Percentiles rank a stretch among this genome's conserved stretches.
Evolutionary conservation across 2,888 invertebrate species (phyloP).

Genomic region (Troglohyphantes excavatus): DNA sequence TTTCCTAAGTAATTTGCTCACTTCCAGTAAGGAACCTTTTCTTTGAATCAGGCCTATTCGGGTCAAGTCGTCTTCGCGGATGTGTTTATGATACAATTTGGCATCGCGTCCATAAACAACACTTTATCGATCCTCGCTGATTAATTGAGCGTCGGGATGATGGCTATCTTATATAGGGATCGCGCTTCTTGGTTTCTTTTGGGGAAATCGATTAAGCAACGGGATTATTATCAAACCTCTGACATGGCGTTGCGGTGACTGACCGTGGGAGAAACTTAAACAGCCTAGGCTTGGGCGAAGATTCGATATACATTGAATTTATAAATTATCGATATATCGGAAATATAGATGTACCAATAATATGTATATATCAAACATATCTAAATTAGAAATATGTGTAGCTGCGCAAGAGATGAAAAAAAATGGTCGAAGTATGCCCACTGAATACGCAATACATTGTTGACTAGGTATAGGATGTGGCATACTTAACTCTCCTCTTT

Average conservation of each 20-base stretch:
- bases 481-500: too few species aligned
- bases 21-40: neutral
- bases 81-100: constrained; percentile 39
- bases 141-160: constrained; percentile 31
- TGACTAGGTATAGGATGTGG: too few species aligned
- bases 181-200: neutral
- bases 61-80: neutral
- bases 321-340: too few species aligned
- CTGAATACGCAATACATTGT: too few species aligned
- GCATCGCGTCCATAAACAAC: constrained; percentile 29
- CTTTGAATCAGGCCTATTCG: neutral
- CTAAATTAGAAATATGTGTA: too few species aligned
- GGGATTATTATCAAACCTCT: neutral
- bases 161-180: constrained; percentile 1
- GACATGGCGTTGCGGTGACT: neutral
- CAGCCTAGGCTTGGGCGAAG: too few species aligned
- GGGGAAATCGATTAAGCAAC: constrained; percentile 9
- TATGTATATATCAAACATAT: too few species aligned
- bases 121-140: constrained; percentile 30
- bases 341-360: too few species aligned
- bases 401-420: too few species aligned
- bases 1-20: too few species aligned
- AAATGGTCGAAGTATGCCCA: too few species aligned
- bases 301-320: too few species aligned
- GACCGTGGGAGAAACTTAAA: neutral